Percentiles rank a stretch among this genome's conserved stretches.
phyloP scores from a whole-genome alignment of 2,888 invertebrate species.

The Parapristionchus giblindavisi region DNA sequence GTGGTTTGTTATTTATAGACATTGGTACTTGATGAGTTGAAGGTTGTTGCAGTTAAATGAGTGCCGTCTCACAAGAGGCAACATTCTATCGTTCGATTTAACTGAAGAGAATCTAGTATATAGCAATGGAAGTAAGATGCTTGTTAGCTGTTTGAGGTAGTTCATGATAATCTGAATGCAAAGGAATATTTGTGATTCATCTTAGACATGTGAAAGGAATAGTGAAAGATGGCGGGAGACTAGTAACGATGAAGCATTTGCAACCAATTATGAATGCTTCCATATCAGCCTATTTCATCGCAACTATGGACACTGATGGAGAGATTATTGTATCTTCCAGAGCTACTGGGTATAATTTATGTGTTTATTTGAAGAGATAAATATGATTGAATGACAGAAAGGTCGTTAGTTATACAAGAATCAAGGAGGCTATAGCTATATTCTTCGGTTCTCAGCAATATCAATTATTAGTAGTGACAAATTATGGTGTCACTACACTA shows the following conservation, averaged over 20 bases:
- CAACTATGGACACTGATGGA: conserved; percentile 23
- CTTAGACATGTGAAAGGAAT: conserved; percentile 2
- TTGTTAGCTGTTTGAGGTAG: conserved; percentile 32
- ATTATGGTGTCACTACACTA: conserved; percentile 5
- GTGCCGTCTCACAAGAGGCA: not conserved
- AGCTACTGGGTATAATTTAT: not conserved
- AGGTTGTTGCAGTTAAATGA: conserved; percentile 29
- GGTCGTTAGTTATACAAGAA: conserved; percentile 18
- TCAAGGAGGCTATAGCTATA: not conserved
- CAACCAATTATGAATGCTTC: conserved; percentile 12
- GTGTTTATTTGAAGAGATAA: not conserved
- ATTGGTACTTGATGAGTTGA: not conserved
- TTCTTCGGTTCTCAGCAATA: conserved; percentile 28
- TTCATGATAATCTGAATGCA: not conserved
- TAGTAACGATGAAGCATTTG: conserved; percentile 12
- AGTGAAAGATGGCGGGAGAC: conserved; percentile 29
- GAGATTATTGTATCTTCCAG: conserved; percentile 31
- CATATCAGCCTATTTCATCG: conserved; percentile 29
- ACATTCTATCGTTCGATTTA: conserved; percentile 35
- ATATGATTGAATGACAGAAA: no score
- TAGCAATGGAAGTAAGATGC: conserved; percentile 28
- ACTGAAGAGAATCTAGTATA: conserved; percentile 32
- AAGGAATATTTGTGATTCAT: not conserved
- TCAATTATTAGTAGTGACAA: conserved; percentile 21
- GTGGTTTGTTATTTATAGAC: not conserved